Evolutionary conservation across 2,113 vertebrate genomes (phyloP), one percentile per base, ranked within the genome.

Genomic region (Bambusicola thoracicus): DNA sequence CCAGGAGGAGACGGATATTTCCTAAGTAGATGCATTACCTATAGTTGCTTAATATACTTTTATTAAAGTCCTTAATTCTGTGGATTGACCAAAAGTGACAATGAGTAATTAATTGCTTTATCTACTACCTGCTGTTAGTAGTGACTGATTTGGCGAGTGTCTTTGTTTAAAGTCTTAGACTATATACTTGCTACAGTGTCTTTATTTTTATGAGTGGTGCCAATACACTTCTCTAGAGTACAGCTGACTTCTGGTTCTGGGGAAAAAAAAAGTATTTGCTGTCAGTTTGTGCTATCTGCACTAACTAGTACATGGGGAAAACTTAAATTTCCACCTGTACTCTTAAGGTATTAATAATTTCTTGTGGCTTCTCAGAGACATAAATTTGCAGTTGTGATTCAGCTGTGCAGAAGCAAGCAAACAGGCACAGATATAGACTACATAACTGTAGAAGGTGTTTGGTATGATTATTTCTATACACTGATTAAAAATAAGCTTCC

Each of bases 401-500:
- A 67, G 70, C 49, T 84, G 55, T 92, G 67, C 74, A 77, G 89
- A 92, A 91, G 49, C 81, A 85, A 65, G 81, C 34, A 77, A 91
- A 74, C 29, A 90, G 81, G 27, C 75, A 85, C 68, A 94, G 81
- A 94, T 80, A 94, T 18, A 90, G 79, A 92, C 36, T 8, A 13
- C 48, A 56, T 75, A 80, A 81, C 74, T 85, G 55, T 13, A 59
- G 76, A 72, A 62, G 38, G 49, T 51, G 46, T 51, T 83, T 59
- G 65, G 87, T 94, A 78, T 87, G 59, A 95, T 91, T 97, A 91
- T 89, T 95, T 94, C 41, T 74, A 83, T 88, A 69, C 87, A 87
- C 1, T 32, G 85, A 93, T 96, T 94, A 89, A 92, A 96, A 96
- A 94, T 91, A 85, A 89, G 75, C 85, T 92, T 94, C 65, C 93